These are phyloP conservation scores for Takifugu ocellatus DNA, from an alignment of 2,797 vertebrate species.

Conservation along the genomic window DNA sequence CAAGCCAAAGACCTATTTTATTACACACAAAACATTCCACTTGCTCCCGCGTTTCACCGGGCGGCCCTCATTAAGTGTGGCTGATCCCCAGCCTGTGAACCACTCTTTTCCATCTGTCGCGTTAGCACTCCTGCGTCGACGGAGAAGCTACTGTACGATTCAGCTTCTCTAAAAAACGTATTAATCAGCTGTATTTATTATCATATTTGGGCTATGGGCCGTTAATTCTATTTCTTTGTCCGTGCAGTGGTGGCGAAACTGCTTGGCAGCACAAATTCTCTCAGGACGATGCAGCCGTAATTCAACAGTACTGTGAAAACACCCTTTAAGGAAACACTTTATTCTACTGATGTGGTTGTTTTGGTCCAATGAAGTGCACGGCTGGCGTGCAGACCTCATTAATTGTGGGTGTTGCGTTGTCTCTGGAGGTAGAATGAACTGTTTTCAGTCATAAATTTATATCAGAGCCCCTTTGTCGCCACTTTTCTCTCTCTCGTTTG, in stretches of 20 bases:
- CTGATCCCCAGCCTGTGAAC: constrained; percentile 58
- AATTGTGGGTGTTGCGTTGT: constrained; percentile 62
- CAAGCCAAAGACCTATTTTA: constrained; percentile 77
- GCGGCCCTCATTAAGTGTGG: constrained; percentile 69
- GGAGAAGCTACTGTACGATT: neutral
- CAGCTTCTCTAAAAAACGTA: neutral
- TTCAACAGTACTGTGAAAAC: constrained; percentile 52
- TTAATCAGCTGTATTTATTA: no score
- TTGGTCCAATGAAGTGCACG: constrained; percentile 51
- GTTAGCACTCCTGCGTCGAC: neutral
- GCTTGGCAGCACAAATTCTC: constrained; percentile 48
- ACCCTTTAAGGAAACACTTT: constrained; percentile 54
- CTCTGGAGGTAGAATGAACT: constrained; percentile 65
- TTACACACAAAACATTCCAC: constrained; percentile 77
- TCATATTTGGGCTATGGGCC: neutral
- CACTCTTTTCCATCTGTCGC: constrained; percentile 59
- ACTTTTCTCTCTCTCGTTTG: constrained; percentile 27
- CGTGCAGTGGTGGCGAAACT: constrained; percentile 38
- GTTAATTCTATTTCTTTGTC: constrained; percentile 16
- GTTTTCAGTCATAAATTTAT: constrained; percentile 2
- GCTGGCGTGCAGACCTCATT: constrained; percentile 59
- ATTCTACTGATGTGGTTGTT: constrained; percentile 64
- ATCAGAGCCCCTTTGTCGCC: constrained; percentile 27
- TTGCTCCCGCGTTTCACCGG: constrained; percentile 61
- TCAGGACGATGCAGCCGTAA: constrained; percentile 58